Evolutionary conservation across 2,888 invertebrate genomes (phyloP), one percentile per base, ranked within the genome.

Genomic region (Platynereis dumerilii): DNA sequence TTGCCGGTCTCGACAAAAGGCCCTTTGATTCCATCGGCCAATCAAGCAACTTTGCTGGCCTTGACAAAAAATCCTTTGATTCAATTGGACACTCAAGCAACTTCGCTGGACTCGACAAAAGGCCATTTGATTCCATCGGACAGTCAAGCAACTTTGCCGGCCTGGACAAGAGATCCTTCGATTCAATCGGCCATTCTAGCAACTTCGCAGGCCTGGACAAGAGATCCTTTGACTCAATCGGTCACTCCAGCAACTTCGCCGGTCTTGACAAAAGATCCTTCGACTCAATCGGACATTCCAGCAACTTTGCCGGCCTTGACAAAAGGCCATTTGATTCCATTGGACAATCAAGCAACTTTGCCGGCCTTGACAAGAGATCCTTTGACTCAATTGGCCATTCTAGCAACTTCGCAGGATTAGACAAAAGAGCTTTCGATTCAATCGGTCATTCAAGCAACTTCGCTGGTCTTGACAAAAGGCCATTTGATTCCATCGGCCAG

Each of bases 201-300:
- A 54, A 60, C 34, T 65, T 65, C 44, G 60, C 28, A 3, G 65
- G 65, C 26, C 34, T 65, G n/a, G 59, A 59, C 26, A 64, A 64
- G 59, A 58, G 52, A 53, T 26, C 64, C 3, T 66, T 66, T 42
- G 66, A 66, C 53, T 63, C 62, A 2, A 66, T 66, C 42, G 58
- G 58, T n/a, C 39, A 44, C n/a, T 27, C 44, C n/a, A 62, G 62
- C 22, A 28, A 27, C 27, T 62, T 67, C 44, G 63, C 28, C 5
- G 67, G 64, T 45, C 44, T 63, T 24, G 53, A 58, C 39, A 66
- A 66, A 29, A 66, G 34, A 29, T 0, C 58, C 29, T 62, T 66
- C 48, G 65, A 65, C 48, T 57, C 60, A 12, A 65, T 66, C n/a
- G 58, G 58, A 20, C 28, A 45, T 20, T 15, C 45, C 2, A 63